Evolutionary conservation across 2,797 vertebrate genomes (phyloP), one percentile per base, ranked within the genome.

Genomic region (Acipenser transmontanus): DNA sequence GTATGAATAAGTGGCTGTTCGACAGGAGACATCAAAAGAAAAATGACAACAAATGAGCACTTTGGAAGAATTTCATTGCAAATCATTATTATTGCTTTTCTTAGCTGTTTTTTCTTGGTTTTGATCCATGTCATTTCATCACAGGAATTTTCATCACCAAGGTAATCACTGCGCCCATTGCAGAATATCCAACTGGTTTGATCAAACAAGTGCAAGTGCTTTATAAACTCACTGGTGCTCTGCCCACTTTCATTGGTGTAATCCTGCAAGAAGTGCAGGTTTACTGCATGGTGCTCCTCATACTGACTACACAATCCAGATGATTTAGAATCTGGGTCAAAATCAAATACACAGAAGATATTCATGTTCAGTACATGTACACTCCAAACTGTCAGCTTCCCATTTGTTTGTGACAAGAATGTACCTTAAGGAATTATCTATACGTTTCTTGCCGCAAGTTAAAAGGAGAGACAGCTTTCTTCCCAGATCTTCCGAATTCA

Each of bases 101-200:
- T 85, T 0, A 93, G 67, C n/a, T 87, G 66, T n/a, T 90, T 93
- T 48, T 83, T 86, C 77, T 87, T 93, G 0, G 75, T 89, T 78
- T 80, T 88, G 51, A 89, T 87, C 93, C 92, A 94, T 1, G 83
- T 88, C 48, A 85, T 88, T 72, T 92, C 91, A 49, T 94, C 87
- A 77, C 84, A 92, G n/a, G 76, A 1, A 7, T 63, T 10, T 68
- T 91, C 91, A 49, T 75, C 80, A 12, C 92, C 92, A 10, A 60
- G 84, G 64, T 80, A 93, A 68, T 93, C 88, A 8, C 57, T 85
- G 0, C 87, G 83, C 0, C 92, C 92, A 47, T 93, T 90, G 71
- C 92, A 94, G 81, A 94, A 93, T 73, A 94, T 87, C 92, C 92
- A 94, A 71, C 91, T 93, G 20, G 79, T 87, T 67, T 93, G 91